Conservation (phyloP, 2,888 invertebrate species). For the Gymnosoma rotundatum region DNA sequence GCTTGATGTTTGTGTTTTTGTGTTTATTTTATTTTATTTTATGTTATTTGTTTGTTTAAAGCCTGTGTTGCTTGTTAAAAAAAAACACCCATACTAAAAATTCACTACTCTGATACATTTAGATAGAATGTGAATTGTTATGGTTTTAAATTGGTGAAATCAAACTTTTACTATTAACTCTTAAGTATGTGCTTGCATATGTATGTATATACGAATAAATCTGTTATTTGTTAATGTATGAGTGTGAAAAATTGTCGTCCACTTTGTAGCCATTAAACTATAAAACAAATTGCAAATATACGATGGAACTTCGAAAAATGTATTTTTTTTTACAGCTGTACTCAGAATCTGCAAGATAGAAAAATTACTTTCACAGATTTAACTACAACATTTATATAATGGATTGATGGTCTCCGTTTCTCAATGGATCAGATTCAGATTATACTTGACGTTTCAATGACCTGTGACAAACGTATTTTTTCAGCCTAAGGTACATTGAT, state of each 20-base stretch:
- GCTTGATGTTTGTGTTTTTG: slow-evolving; percentile 50
- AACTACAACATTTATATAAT: no score
- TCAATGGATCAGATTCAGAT: no score
- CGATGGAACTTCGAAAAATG: not conserved
- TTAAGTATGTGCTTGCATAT: slow-evolving; percentile 33
- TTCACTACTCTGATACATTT: slow-evolving; percentile 53
- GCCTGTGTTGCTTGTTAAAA: slow-evolving; percentile 37
- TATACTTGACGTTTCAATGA: no score
- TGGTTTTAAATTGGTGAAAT: slow-evolving; percentile 69
- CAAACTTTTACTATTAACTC: slow-evolving; percentile 64
- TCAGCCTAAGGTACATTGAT: no score
- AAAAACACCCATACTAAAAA: slow-evolving; percentile 56
- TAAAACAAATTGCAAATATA: slow-evolving; percentile 45
- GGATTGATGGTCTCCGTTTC: no score
- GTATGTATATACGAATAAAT: slow-evolving; percentile 8
- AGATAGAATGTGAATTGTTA: slow-evolving; percentile 68
- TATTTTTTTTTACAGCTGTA: no score
- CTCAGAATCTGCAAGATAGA: no score
- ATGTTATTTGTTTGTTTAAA: slow-evolving; percentile 10
- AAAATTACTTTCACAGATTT: no score
- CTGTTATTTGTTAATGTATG: slow-evolving; percentile 33
- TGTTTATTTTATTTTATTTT: no score
- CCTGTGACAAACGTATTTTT: no score
- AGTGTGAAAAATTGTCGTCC: slow-evolving; percentile 61
- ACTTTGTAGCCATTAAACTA: slow-evolving; percentile 66